Conservation (phyloP, 35 echinoderm and acorn worm genomes). For the Ptychodera flava region DNA sequence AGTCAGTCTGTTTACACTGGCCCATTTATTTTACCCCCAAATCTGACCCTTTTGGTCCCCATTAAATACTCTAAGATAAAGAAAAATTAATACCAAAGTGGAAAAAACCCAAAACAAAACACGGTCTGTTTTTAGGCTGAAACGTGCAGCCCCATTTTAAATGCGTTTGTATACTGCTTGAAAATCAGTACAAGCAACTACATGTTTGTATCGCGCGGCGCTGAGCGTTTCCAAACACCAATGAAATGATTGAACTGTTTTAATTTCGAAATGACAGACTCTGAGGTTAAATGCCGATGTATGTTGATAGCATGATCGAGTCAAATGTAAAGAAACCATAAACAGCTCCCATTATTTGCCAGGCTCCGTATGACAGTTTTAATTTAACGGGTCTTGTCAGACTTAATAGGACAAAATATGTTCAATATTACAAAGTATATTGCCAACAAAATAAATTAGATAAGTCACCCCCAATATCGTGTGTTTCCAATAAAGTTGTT, state of each 20-base stretch:
- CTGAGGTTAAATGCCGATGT: neutral
- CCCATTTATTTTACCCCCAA: too few relatives aligned
- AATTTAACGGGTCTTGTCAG: neutral
- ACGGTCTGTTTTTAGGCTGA: too few relatives aligned
- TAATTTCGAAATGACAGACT: neutral
- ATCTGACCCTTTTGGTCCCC: too few relatives aligned
- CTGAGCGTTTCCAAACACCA: neutral
- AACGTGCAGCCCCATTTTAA: too few relatives aligned
- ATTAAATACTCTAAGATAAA: too few relatives aligned
- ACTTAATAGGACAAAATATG: slow-evolving; percentile 2
- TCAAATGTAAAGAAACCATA: neutral
- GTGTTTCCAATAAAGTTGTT: neutral
- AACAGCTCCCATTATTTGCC: neutral
- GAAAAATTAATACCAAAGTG: too few relatives aligned
- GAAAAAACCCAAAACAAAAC: too few relatives aligned
- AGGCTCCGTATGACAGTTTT: neutral
- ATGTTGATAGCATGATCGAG: neutral
- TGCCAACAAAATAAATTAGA: neutral
- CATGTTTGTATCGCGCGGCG: neutral
- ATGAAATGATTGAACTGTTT: neutral
- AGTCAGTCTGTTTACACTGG: too few relatives aligned
- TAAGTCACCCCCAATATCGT: neutral
- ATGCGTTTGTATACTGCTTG: too few relatives aligned
- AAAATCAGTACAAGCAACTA: too few relatives aligned
- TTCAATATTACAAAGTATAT: neutral